Percentiles rank a stretch among this genome's conserved stretches.
Conservation (phyloP, 2,888 invertebrate species). For the Lasioglossum figueresi region DNA sequence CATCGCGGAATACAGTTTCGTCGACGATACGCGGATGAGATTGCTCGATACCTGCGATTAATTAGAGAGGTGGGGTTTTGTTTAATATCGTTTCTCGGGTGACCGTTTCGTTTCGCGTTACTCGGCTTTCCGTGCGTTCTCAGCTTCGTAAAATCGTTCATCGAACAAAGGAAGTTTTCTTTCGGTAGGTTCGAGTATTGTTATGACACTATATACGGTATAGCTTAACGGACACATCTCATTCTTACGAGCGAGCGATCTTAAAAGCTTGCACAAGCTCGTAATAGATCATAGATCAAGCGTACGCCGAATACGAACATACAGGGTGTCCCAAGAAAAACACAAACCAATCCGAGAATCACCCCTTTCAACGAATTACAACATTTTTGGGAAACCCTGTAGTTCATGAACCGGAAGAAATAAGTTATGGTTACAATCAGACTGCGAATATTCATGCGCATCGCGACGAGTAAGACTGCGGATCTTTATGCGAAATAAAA, state of each 20-base stretch:
- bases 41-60: conserved; percentile 19
- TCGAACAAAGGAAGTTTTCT: conserved; percentile 27
- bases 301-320: neutral
- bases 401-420: neutral
- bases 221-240: neutral
- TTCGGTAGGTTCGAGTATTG: neutral
- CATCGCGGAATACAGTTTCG: neutral
- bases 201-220: neutral
- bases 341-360: no score
- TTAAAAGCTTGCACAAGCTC: neutral
- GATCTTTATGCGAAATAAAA: neutral
- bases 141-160: conserved; percentile 10
- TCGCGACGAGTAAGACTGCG: neutral
- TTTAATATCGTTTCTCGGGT: neutral
- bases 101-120: neutral
- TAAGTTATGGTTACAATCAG: neutral
- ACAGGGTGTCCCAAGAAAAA: no score
- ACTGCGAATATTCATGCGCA: neutral
- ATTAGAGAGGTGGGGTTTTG: conserved; percentile 10
- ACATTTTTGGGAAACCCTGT: no score
- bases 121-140: neutral
- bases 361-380: no score
- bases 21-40: neutral
- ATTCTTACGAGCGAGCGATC: neutral
- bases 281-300: conserved; percentile 3